phyloP scores from a whole-genome alignment of 2,797 vertebrate species.

The Phoxinus dragarum region DNA sequence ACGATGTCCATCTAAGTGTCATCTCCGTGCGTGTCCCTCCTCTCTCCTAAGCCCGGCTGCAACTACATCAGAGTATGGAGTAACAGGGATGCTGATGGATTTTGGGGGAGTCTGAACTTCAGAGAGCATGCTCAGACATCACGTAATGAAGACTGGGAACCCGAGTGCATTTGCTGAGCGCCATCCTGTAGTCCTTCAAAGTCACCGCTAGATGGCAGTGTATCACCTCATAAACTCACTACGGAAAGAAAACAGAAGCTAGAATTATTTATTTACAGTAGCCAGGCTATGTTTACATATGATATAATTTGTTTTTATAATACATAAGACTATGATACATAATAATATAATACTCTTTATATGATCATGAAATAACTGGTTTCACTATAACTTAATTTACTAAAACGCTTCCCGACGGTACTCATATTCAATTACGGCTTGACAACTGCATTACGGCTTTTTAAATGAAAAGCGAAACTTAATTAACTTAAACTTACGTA shows the following conservation, averaged over 20 bases:
- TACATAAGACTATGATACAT: not conserved
- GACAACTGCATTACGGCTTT: not conserved
- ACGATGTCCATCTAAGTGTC: conserved; percentile 74
- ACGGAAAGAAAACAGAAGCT: not conserved
- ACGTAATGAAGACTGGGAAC: conserved; percentile 71
- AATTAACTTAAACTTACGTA: not conserved
- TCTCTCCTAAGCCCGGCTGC: conserved; percentile 66
- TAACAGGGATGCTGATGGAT: conserved; percentile 47
- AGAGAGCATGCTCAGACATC: conserved; percentile 62
- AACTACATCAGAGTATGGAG: conserved; percentile 63
- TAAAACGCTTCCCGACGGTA: not conserved
- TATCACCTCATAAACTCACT: not conserved
- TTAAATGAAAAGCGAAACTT: not conserved
- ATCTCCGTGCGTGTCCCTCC: conserved; percentile 64
- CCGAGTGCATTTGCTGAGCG: conserved; percentile 61
- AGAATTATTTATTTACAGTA: not conserved
- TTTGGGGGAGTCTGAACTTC: conserved; percentile 55
- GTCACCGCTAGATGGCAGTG: conserved; percentile 53
- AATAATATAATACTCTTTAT: not conserved
- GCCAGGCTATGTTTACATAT: not conserved
- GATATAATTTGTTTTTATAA: not conserved
- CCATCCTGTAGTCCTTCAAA: not conserved
- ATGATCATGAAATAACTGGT: not conserved
- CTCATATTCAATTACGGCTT: not conserved
- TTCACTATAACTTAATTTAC: not conserved